Evolutionary conservation across 2,888 invertebrate genomes (phyloP).

Genomic region (Rhogogaster chlorosoma): DNA sequence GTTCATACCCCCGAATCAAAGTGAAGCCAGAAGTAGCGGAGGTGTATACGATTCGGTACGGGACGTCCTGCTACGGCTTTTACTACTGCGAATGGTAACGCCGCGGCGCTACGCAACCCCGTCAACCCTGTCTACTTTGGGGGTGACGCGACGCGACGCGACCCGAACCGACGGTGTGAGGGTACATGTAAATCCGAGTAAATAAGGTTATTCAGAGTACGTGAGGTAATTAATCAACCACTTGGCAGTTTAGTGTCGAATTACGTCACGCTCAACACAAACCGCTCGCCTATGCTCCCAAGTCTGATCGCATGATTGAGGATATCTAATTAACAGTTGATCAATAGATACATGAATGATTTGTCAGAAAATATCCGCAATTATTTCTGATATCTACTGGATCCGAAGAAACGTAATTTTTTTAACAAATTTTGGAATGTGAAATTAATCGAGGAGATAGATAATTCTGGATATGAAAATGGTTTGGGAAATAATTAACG

Average conservation of each 20-base stretch:
- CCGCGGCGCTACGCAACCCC: neutral
- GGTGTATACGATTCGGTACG: neutral
- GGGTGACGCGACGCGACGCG: neutral
- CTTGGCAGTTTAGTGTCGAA: constrained; percentile 52
- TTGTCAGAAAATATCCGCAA: too few relatives aligned
- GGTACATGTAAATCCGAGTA: constrained; percentile 47
- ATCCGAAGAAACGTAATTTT: too few relatives aligned
- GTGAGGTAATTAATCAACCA: constrained; percentile 52
- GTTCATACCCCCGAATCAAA: neutral
- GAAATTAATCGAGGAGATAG: too few relatives aligned
- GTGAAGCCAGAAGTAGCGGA: neutral
- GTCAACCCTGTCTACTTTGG: neutral
- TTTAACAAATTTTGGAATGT: too few relatives aligned
- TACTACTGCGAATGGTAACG: neutral
- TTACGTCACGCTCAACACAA: constrained; percentile 1
- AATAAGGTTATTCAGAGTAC: constrained; percentile 50
- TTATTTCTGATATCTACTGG: too few relatives aligned
- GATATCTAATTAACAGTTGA: neutral
- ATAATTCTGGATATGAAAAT: too few relatives aligned
- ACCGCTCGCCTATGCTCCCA: neutral
- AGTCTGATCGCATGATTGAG: neutral
- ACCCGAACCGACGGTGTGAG: neutral
- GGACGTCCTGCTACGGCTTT: neutral
- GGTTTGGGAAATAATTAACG: neutral
- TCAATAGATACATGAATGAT: too few relatives aligned